Percentiles rank a stretch among this genome's conserved stretches.
Conservation (phyloP, 2,113 vertebrate species). For the Syngnathus scovelli region DNA sequence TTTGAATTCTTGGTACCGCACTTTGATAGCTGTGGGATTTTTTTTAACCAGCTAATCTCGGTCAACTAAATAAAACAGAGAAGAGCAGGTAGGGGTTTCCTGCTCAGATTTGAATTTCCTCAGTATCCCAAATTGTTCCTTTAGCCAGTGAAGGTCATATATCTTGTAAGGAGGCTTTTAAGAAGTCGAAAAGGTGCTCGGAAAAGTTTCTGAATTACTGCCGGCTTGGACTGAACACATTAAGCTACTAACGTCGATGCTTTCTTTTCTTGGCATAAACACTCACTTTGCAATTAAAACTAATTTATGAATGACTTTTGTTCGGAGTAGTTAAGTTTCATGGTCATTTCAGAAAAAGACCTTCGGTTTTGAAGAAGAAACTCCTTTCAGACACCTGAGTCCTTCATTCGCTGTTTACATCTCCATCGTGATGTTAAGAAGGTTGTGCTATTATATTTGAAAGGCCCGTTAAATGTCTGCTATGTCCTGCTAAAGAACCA, state of each 20-base stretch:
- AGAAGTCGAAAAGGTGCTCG: constrained; percentile 12
- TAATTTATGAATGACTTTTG: neutral
- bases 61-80: neutral
- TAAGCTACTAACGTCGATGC: constrained; percentile 40
- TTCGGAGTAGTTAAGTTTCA: neutral
- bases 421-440: neutral
- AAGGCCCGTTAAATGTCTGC: too few species aligned
- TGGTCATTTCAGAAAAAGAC: neutral
- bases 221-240: constrained; percentile 5
- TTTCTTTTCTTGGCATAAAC: constrained; percentile 10
- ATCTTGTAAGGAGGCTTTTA: constrained; percentile 27
- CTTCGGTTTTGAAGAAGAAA: neutral
- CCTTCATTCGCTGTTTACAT: neutral
- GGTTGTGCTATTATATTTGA: neutral
- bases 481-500: too few species aligned
- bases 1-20: too few species aligned
- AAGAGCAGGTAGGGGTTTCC: neutral
- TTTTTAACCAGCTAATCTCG: neutral
- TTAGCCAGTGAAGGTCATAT: constrained; percentile 27
- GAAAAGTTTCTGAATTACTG: constrained; percentile 19
- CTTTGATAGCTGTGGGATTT: too few species aligned
- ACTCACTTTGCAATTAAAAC: neutral
- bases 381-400: neutral
- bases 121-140: neutral
- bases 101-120: neutral